Evolutionary conservation across 2,113 vertebrate genomes (phyloP).

Genomic region (Halichoerus grypus): DNA sequence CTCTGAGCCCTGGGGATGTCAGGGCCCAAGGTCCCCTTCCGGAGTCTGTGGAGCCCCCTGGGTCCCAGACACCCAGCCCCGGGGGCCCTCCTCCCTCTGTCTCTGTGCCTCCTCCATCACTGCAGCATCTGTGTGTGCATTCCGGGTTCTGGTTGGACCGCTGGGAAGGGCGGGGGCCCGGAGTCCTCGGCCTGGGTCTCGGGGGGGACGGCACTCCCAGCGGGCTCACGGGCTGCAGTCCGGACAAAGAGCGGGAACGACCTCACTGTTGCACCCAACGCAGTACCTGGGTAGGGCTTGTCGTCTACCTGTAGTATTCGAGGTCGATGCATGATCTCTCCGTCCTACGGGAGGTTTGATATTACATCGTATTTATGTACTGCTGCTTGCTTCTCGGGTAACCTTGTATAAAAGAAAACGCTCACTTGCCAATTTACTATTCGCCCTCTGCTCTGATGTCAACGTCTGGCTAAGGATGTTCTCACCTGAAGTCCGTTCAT

Average conservation of each 20-base stretch:
- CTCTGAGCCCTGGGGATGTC: background rate
- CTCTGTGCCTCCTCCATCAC: background rate
- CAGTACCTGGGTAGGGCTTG: background rate
- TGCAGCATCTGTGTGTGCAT: too few species aligned
- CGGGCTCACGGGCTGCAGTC: background rate
- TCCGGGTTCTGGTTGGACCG: background rate
- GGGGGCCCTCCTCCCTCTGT: background rate
- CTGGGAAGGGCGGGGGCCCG: accelerated
- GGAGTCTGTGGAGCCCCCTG: background rate
- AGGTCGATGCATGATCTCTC: background rate
- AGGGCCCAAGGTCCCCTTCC: background rate
- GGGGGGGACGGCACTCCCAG: background rate
- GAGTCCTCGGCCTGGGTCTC: background rate
- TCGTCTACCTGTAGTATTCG: background rate
- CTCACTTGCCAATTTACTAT: background rate
- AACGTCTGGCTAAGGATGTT: background rate
- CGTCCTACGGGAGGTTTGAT: background rate
- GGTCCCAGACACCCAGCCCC: accelerated
- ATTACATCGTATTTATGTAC: background rate
- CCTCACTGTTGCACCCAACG: background rate
- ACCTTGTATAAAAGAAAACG: too few species aligned
- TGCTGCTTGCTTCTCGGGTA: background rate
- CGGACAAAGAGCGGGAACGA: background rate
- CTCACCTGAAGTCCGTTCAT: background rate
- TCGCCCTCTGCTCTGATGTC: background rate